Evolutionary conservation across 2,797 vertebrate species (phyloP).

Genomic region (Limosa lapponica): DNA sequence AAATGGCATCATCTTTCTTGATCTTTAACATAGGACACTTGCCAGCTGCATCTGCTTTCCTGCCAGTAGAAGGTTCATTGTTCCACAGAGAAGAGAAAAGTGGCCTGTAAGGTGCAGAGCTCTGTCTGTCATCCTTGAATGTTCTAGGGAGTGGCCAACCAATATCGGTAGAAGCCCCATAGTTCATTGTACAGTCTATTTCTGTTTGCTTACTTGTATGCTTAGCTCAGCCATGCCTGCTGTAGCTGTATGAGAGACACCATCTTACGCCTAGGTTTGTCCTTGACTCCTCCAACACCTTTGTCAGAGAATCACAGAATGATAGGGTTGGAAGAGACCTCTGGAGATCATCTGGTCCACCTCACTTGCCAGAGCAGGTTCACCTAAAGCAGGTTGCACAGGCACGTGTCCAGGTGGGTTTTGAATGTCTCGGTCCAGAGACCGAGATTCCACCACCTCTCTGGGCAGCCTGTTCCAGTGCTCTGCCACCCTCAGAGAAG

Average conservation of each 20-base stretch:
- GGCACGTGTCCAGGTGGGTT: too few relatives aligned
- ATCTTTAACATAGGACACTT: not conserved
- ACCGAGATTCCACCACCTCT: too few relatives aligned
- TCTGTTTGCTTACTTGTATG: not conserved
- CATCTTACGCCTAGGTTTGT: rapidly evolving
- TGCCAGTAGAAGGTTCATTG: not conserved
- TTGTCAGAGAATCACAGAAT: not conserved
- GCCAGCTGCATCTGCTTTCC: not conserved
- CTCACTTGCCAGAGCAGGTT: too few relatives aligned
- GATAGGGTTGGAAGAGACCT: too few relatives aligned
- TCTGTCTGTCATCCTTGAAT: rapidly evolving
- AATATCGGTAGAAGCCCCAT: rapidly evolving
- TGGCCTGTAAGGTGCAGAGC: not conserved
- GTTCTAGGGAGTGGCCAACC: not conserved
- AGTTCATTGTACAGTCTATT: not conserved
- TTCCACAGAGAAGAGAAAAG: not conserved
- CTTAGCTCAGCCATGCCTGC: not conserved
- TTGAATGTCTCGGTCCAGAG: too few relatives aligned
- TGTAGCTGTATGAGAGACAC: not conserved
- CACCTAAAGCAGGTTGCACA: too few relatives aligned
- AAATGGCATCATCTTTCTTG: not conserved
- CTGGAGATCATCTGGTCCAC: too few relatives aligned
- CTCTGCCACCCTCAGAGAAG: too few relatives aligned
- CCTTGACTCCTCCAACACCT: not conserved
- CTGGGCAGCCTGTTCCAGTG: too few relatives aligned